Evolutionary conservation across 2,113 vertebrate species (phyloP), one percentile per base, ranked within the genome.

Genomic region (Ramphastos sulfuratus): DNA sequence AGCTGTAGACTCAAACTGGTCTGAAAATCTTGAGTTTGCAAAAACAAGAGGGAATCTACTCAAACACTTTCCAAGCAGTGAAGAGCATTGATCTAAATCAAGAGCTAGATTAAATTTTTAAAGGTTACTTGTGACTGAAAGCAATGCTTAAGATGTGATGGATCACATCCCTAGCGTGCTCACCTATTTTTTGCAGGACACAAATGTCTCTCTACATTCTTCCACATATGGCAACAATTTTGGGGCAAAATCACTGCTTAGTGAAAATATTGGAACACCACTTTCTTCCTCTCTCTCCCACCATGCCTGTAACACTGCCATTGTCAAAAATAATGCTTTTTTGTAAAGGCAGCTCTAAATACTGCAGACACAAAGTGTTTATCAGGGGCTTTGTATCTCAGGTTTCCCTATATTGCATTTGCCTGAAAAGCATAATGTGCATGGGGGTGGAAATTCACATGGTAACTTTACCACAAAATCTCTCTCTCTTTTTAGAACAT

Each of bases 91-190:
- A 82, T 93, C 84, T 90, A 66, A 84, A 74, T 12, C 66, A 69
- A 83, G 11, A 72, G 7, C 23, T n/a, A 79, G 52, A 84, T 94
- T 90, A 93, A n/a, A 76, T 95, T 94, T 94, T 55, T 54, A 94
- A 94, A 93, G 81, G 75, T 95, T 79, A 73, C n/a, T 27, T 63
- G 28, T 31, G 66, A 20, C 66, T 82, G n/a, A 61, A 78, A 81
- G 74, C 10, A 87, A 55, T 27, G 7, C 44, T 89, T 10, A 35
- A 77, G 61, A 56, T 50, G 74, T 73, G 65, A 48, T 5, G 23
- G 74, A 89, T 33, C 55, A 16, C 1, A 0, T 56, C 78, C 76
- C 35, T 12, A 52, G 27, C 31, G 24, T 15, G n/a, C 8, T 8
- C 27, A 52, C 8, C 58, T 60, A 10, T 17, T 70, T 39, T 56